A percentile compares a stretch with the other conserved stretches of the same genome.
These are phyloP conservation scores for Tromatobia lineatoria DNA, from an alignment of 2,888 invertebrate species.

Conservation along the genomic window DNA sequence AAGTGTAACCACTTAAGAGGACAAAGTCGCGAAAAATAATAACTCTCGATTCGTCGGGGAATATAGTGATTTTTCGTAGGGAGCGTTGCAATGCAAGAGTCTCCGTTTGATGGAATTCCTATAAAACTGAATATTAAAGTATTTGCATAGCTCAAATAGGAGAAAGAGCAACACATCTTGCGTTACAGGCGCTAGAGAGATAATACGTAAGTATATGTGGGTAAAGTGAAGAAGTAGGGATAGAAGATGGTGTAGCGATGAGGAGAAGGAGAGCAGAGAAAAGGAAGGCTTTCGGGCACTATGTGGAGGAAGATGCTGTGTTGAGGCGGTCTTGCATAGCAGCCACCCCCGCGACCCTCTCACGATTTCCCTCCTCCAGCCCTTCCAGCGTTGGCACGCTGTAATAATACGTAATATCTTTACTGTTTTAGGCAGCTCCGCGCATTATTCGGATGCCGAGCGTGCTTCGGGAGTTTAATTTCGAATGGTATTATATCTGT, in stretches of 20 bases:
- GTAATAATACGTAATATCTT: slow-evolving; percentile 84
- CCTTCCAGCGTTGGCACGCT: slow-evolving; percentile 77
- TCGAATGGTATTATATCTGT: slow-evolving; percentile 82
- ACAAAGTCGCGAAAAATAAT: no score
- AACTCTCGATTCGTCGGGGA: no score
- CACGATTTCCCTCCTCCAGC: slow-evolving; percentile 31
- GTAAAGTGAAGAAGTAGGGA: slow-evolving; percentile 17
- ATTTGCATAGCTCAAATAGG: not conserved
- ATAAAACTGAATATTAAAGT: not conserved
- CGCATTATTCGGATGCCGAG: slow-evolving; percentile 83
- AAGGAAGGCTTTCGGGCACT: slow-evolving; percentile 47
- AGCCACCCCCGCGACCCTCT: slow-evolving; percentile 12
- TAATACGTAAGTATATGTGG: not conserved
- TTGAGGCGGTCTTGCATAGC: slow-evolving; percentile 66
- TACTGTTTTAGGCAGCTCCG: slow-evolving; percentile 83
- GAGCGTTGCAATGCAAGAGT: not conserved
- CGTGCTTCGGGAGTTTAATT: slow-evolving; percentile 83
- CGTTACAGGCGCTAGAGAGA: not conserved
- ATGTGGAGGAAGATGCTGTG: slow-evolving; percentile 63
- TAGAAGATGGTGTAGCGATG: not conserved
- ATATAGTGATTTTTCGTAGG: no score
- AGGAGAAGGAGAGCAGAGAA: slow-evolving; percentile 24
- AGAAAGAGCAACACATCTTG: not conserved
- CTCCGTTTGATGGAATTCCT: not conserved
- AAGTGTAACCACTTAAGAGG: no score